These are phyloP conservation scores for Hydrotaea cyrtoneurina DNA, from an alignment of 2,888 invertebrate species.

Conservation along the genomic window DNA sequence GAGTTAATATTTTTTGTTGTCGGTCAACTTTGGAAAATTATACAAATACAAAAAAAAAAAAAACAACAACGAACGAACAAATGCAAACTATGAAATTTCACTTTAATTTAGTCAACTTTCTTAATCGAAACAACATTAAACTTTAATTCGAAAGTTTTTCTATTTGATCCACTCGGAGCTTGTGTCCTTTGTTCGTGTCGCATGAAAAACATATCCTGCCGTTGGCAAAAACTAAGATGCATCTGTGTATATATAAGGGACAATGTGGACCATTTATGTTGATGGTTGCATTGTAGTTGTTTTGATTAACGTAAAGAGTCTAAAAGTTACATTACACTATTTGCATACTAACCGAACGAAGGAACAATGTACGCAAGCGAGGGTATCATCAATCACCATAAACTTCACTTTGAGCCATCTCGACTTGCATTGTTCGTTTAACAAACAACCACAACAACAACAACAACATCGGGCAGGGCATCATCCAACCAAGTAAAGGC, in stretches of 20 bases:
- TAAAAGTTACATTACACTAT: slow-evolving; percentile 65
- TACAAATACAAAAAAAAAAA: neutral
- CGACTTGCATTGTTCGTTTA: slow-evolving; percentile 43
- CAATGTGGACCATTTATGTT: neutral
- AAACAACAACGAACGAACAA: neutral
- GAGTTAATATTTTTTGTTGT: slow-evolving; percentile 15
- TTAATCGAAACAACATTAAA: neutral
- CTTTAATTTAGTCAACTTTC: neutral
- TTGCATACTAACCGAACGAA: slow-evolving; percentile 61
- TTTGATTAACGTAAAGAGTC: slow-evolving; percentile 64
- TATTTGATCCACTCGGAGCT: too few relatives aligned
- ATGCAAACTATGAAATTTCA: neutral
- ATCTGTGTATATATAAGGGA: neutral
- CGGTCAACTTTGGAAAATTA: neutral
- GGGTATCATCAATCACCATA: slow-evolving; percentile 66
- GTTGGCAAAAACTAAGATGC: neutral
- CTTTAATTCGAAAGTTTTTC: neutral
- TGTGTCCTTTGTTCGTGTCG: neutral
- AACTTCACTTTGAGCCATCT: slow-evolving; percentile 55
- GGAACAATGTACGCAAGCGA: slow-evolving; percentile 51
- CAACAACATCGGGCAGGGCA: neutral
- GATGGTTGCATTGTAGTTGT: slow-evolving; percentile 37
- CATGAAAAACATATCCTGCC: neutral
- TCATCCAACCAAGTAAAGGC: neutral
- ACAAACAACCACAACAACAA: neutral